These are phyloP conservation scores for Hemithea aestivaria DNA, from an alignment of 2,888 invertebrate species.

Conservation along the genomic window DNA sequence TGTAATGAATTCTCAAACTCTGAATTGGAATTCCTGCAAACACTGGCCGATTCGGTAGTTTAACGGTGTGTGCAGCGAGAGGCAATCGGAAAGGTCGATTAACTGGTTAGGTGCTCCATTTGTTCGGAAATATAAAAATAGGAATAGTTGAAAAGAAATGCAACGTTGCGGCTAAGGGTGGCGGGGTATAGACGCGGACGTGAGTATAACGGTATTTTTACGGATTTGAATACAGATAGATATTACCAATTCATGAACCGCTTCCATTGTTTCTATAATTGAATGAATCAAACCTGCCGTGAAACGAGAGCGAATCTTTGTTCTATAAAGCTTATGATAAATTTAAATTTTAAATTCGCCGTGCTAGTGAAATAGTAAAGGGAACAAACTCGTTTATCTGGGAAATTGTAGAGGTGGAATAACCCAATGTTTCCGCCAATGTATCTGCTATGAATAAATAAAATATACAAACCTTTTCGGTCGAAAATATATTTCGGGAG, in stretches of 20 bases:
- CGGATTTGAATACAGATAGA: slow-evolving; percentile 26
- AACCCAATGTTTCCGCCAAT: no score
- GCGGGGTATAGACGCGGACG: slow-evolving; percentile 1
- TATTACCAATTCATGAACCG: slow-evolving; percentile 26
- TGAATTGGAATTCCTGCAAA: slow-evolving; percentile 5
- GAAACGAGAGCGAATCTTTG: slow-evolving; percentile 20
- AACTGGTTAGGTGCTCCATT: slow-evolving; percentile 8
- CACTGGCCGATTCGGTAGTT: slow-evolving; percentile 5
- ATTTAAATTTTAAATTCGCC: slow-evolving; percentile 19
- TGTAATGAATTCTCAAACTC: slow-evolving; percentile 1
- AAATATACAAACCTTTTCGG: no score
- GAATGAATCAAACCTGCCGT: slow-evolving; percentile 22
- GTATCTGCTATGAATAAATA: no score
- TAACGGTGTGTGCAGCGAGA: slow-evolving; percentile 6
- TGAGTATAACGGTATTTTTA: slow-evolving; percentile 20
- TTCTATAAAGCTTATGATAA: slow-evolving; percentile 17
- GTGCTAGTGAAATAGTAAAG: slow-evolving; percentile 4
- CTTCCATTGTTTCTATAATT: slow-evolving; percentile 26
- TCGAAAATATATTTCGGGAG: no score
- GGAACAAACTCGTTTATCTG: neutral
- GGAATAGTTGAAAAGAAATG: slow-evolving; percentile 13
- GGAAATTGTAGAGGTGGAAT: neutral
- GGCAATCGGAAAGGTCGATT: slow-evolving; percentile 11
- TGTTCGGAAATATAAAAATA: slow-evolving; percentile 9
- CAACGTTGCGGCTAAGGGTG: slow-evolving; percentile 3